These are phyloP conservation scores for Tonatia bakeri DNA, from an alignment of 2,113 vertebrate species.

Conservation along the genomic window DNA sequence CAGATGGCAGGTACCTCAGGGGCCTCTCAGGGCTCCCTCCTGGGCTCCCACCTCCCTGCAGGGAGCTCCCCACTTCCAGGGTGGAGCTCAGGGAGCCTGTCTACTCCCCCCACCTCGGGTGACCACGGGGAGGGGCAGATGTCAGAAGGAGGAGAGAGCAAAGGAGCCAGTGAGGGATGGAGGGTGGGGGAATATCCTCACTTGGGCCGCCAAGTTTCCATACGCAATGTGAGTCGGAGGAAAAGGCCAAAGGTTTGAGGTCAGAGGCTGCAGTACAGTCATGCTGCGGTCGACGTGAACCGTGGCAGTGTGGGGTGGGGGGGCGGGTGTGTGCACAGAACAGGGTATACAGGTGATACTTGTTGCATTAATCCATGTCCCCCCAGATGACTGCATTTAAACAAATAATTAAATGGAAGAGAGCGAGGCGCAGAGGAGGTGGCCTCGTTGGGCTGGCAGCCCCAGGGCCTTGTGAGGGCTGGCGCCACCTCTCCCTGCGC, in stretches of 20 bases:
- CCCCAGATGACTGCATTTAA: neutral
- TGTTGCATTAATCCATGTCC: neutral
- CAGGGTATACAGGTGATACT: too few relatives aligned
- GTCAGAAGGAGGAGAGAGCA: too few relatives aligned
- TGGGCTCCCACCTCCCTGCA: neutral
- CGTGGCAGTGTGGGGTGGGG: accelerated
- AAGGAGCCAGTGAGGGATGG: neutral
- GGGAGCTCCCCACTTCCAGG: neutral
- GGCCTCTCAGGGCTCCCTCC: neutral
- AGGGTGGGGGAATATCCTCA: neutral
- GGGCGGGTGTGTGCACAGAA: too few relatives aligned
- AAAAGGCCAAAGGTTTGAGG: too few relatives aligned
- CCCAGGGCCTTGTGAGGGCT: accelerated
- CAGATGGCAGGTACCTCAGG: accelerated
- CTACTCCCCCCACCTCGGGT: neutral
- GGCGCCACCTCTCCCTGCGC: accelerated
- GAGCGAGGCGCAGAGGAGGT: neutral
- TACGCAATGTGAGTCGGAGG: neutral
- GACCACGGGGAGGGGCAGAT: too few relatives aligned
- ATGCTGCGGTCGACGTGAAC: accelerated
- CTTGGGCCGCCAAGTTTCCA: neutral
- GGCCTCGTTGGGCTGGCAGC: accelerated
- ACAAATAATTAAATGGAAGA: neutral
- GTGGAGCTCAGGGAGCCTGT: neutral
- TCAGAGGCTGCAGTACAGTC: too few relatives aligned